Base-by-base conservation (phyloP, 2,797 vertebrate genomes). In the Chloroceryle amazona region DNA sequence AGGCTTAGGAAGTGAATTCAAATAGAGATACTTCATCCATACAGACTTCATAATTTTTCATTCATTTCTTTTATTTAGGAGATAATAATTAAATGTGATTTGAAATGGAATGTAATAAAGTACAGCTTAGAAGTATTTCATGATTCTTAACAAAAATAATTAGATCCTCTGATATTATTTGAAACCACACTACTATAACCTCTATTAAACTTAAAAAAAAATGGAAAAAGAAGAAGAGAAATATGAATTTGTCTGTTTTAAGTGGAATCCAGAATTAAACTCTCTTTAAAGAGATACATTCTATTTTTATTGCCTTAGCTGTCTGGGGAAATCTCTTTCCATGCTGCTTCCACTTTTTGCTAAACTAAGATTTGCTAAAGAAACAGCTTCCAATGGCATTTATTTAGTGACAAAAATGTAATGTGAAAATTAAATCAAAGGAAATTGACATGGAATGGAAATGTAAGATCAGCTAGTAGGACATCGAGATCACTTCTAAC, bases 71-170 rank as follows among this genome's bases (percentile, higher is more conserved):
- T 95, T 95, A 84, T 93, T 96, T 93, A 83, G 65, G 57, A 81
- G 76, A 95, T 88, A 95, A 96, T 95, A 97, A 95, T 96, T 97
- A 94, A 96, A 94, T 96, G 57, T 91, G 79, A 96, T 95, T 97
- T 91, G 72, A 88, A 96, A 95, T 65, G 28, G 78, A 96, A 85
- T 85, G 73, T 60, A 97, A 95, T 92, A 83, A 89, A 91, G 57
- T 93, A 79, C 17, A 66, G 51, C 81, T 97, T 89, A 96, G 81
- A 89, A 90, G 70, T 85, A 86, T 91, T 96, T 95, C 72, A 81
- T 13, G 12, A 95, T 87, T 95, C 87, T 93, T 90, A 96, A 94
- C n/a, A 92, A 92, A 95, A 97, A 96, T 97, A 97, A 97, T 97
- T 96, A 97, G 88, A 96, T 94, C 51, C 16, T 78, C 83, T 92